A percentile compares a stretch with the other conserved stretches of the same genome.
Conservation (phyloP, 2,888 invertebrate species). For the Gari tellinella region DNA sequence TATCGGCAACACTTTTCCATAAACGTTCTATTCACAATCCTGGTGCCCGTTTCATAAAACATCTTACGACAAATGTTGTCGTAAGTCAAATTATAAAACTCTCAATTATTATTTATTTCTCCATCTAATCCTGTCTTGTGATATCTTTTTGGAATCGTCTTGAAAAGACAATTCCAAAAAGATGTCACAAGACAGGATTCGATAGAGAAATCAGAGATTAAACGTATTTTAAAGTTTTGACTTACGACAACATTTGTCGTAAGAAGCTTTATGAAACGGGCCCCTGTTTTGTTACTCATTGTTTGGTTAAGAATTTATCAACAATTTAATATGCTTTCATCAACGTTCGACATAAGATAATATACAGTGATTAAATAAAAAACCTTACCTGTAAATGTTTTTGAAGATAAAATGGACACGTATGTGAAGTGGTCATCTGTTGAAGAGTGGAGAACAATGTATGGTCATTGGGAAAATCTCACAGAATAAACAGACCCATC, state of each 20-base stretch:
- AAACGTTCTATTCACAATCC: slow-evolving; percentile 1
- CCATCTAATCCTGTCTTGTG: no score
- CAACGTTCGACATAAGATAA: slow-evolving; percentile 1
- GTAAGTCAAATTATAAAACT: no score
- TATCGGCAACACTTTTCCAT: not conserved
- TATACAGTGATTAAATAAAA: slow-evolving; percentile 2
- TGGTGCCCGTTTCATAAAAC: no score
- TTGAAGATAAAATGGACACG: not conserved
- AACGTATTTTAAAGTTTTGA: no score
- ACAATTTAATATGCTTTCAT: not conserved
- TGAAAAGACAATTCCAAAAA: no score
- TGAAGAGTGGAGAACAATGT: not conserved
- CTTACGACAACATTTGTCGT: no score
- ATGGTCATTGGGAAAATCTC: slow-evolving; percentile 7
- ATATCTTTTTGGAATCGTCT: no score
- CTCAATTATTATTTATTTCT: no score
- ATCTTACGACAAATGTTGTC: no score
- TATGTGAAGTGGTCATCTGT: slow-evolving; percentile 3
- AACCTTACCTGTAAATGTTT: not conserved
- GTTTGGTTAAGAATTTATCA: not conserved
- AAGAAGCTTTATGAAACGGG: no score
- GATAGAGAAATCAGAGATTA: no score
- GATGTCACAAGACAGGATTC: no score
- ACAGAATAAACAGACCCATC: slow-evolving; percentile 22
- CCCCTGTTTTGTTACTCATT: not conserved